Evolutionary conservation across 2,113 vertebrate genomes (phyloP), one percentile per base, ranked within the genome.

Genomic region (Gopherus evgoodei): DNA sequence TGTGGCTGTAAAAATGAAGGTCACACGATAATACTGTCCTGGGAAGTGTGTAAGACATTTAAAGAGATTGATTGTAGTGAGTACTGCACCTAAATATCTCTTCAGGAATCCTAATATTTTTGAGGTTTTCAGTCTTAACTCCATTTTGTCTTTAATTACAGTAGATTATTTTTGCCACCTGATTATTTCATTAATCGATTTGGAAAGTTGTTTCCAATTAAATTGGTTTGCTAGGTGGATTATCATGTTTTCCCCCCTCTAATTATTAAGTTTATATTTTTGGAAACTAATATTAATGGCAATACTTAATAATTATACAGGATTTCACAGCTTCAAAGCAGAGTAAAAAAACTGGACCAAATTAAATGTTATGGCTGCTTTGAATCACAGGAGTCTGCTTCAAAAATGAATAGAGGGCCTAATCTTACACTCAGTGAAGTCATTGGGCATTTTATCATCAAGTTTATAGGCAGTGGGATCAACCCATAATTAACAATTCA

Each of bases 1-100:
- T 96, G 91, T 93, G 93, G 86, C 95, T 96, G 81, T 98, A 97
- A 98, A 98, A 98, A 98, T 97, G 98, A 98, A 98, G 98, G 98
- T 98, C 97, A 96, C 52, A 88, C 93, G 97, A 96, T 97, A 98
- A 94, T 97, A 98, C 91, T 97, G 62, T 94, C 81, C 81, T 95
- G 69, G 59, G 53, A 95, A 94, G 80, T 91, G 80, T 80, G 79
- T 90, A 94, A 93, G 38, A 91, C 69, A 92, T 97, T 97, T 92
- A 25, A 95, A 95, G 95, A 93, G 80, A 97, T 92, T 95, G 49
- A 91, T 97, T 92, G 84, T 91, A 93, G 85, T 72, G 92, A 89
- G 78, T 95, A 81, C 84, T 91, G 69, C 75, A 87, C 59, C 25
- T 35, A 86, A 79, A 78, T 93, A 89, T 92, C 81, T 89, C 96